Conservation (phyloP, 1,140 invertebrate genomes). For the Saccostrea glomerata region DNA sequence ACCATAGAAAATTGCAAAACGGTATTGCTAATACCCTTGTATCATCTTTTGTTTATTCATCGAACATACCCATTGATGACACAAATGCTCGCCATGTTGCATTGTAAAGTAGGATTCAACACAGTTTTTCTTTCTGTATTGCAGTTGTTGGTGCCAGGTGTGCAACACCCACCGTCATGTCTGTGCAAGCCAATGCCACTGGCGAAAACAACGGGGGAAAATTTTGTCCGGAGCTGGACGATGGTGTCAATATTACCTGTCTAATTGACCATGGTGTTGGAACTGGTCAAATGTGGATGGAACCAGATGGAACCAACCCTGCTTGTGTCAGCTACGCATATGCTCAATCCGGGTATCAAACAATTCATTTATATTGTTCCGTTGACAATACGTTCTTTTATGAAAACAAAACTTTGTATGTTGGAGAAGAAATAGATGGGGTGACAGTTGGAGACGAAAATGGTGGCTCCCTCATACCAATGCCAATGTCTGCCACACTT, state of each 20-base stretch:
- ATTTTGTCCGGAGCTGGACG: slow-evolving; percentile 40
- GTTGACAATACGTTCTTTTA: not conserved
- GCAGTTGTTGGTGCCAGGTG: not conserved
- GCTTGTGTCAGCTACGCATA: slow-evolving; percentile 21
- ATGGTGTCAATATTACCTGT: slow-evolving; percentile 41
- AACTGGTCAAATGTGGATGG: slow-evolving; percentile 36
- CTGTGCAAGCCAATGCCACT: slow-evolving; percentile 35
- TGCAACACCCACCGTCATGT: slow-evolving; percentile 20
- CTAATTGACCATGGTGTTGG: slow-evolving; percentile 28
- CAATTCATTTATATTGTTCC: slow-evolving; percentile 38
- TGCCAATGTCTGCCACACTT: not conserved
- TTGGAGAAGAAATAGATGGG: slow-evolving; percentile 32
- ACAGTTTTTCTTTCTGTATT: not conserved
- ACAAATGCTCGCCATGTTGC: too few relatives aligned
- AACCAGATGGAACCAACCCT: slow-evolving; percentile 12
- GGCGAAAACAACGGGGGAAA: slow-evolving; percentile 5
- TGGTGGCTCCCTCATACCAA: slow-evolving; percentile 22
- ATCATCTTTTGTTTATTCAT: too few relatives aligned
- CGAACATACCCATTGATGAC: too few relatives aligned
- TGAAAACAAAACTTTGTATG: slow-evolving; percentile 44
- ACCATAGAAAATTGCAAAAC: too few relatives aligned
- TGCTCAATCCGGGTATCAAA: slow-evolving; percentile 31
- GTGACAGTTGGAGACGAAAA: slow-evolving; percentile 21
- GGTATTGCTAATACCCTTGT: too few relatives aligned
- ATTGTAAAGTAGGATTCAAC: too few relatives aligned